Conservation (phyloP, 2,113 vertebrate species). For the Microcebus ravelobensis region DNA sequence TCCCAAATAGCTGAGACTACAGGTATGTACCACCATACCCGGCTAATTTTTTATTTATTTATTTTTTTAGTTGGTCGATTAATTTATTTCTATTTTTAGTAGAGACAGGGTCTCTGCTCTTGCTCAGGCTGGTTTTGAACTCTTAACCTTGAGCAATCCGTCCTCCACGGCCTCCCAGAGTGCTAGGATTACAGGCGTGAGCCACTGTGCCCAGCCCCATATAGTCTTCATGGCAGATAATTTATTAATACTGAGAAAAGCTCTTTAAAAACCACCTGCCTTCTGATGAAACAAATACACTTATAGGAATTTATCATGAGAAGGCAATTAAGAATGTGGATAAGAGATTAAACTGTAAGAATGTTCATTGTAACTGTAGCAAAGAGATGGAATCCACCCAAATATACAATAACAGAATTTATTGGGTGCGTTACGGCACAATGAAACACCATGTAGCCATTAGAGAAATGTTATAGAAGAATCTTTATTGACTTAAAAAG, state of each 20-base stretch:
- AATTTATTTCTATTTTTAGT: too few species aligned
- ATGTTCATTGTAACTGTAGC: neutral
- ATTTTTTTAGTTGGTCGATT: too few species aligned
- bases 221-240: neutral
- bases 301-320: conserved; percentile 12
- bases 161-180: too few species aligned
- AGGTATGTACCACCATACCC: too few species aligned
- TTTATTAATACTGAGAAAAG: neutral
- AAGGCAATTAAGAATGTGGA: neutral
- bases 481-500: neutral
- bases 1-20: too few species aligned
- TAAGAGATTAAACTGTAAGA: neutral
- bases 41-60: too few species aligned
- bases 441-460: neutral
- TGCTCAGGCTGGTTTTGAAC: too few species aligned
- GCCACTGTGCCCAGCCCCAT: too few species aligned
- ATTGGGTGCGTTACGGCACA: neutral
- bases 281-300: neutral
- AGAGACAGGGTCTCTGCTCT: too few species aligned
- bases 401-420: neutral
- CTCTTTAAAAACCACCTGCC: neutral
- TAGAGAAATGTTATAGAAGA: neutral
- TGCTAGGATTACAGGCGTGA: too few species aligned
- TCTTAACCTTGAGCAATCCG: too few species aligned
- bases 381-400: neutral